Conservation (phyloP, 2,797 vertebrate genomes). For the Anisognathus igniventris region DNA sequence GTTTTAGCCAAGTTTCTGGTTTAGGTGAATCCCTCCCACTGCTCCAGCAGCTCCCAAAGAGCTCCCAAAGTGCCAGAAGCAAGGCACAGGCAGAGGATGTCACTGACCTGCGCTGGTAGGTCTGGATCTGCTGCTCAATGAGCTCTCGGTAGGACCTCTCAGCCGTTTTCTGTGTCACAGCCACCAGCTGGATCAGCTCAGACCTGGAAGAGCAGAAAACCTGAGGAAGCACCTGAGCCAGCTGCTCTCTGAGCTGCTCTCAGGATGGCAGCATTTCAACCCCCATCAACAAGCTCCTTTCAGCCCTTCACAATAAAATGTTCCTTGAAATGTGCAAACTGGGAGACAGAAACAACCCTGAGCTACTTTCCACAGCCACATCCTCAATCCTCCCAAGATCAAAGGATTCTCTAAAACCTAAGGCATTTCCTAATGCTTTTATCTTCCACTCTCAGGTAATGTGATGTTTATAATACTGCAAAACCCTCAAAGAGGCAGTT, state of each 20-base stretch:
- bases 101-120: constrained; percentile 90
- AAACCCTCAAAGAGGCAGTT: not conserved
- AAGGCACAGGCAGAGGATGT: not conserved
- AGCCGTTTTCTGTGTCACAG: constrained; percentile 90
- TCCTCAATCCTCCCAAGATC: not conserved
- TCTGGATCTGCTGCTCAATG: constrained; percentile 91
- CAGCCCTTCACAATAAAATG: not conserved
- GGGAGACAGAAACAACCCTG: not conserved
- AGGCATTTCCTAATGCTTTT: not conserved
- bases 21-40: not conserved
- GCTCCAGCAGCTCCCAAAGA: not conserved
- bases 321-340: not conserved
- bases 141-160: constrained; percentile 88
- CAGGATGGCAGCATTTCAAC: not conserved
- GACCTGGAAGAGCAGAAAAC: constrained; percentile 75
- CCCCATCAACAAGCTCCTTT: not conserved
- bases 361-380: not conserved
- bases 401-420: constrained; percentile 3
- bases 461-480: not conserved
- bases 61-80: not conserved
- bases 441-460: not conserved
- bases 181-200: constrained; percentile 94
- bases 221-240: not conserved
- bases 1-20: not conserved
- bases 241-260: not conserved